phyloP scores from a whole-genome alignment of 2,888 invertebrate genomes.

The Acanthosoma haemorrhoidale region DNA sequence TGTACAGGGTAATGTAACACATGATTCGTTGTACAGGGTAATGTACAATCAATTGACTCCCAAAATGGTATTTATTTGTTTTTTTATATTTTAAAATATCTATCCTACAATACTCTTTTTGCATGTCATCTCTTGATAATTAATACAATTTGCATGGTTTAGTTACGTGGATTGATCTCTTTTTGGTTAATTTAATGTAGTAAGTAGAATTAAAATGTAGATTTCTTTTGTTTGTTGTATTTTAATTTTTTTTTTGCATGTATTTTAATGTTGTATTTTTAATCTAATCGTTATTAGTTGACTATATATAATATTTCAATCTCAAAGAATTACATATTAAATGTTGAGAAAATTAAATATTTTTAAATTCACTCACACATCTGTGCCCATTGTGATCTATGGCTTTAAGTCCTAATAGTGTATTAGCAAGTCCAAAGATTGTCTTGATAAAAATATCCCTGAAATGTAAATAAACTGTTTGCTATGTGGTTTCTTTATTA shows the following conservation, averaged over 20 bases:
- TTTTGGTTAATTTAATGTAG: not conserved
- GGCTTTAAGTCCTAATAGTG: too few species aligned
- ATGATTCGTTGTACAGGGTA: conserved; percentile 29
- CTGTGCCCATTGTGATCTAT: too few species aligned
- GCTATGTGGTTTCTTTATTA: too few species aligned
- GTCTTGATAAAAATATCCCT: too few species aligned
- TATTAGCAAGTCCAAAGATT: too few species aligned
- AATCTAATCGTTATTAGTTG: too few species aligned
- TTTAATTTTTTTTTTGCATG: not conserved
- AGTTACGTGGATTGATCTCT: not conserved
- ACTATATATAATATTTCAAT: not conserved
- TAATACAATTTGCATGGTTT: not conserved
- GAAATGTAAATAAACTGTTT: too few species aligned
- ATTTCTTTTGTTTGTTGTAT: not conserved
- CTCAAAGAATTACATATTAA: not conserved
- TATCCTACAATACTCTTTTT: not conserved
- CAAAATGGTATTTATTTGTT: conserved; percentile 33
- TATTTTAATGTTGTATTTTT: not conserved
- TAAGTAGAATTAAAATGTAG: not conserved
- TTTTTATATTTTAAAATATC: not conserved
- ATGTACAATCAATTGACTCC: conserved; percentile 37
- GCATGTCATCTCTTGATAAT: not conserved
- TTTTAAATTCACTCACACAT: too few species aligned
- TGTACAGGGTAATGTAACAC: too few species aligned
- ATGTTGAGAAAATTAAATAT: too few species aligned